Percentiles rank a stretch among this genome's conserved stretches.
Conservation (phyloP, 2,888 invertebrate genomes). For the Lapara coniferarum region DNA sequence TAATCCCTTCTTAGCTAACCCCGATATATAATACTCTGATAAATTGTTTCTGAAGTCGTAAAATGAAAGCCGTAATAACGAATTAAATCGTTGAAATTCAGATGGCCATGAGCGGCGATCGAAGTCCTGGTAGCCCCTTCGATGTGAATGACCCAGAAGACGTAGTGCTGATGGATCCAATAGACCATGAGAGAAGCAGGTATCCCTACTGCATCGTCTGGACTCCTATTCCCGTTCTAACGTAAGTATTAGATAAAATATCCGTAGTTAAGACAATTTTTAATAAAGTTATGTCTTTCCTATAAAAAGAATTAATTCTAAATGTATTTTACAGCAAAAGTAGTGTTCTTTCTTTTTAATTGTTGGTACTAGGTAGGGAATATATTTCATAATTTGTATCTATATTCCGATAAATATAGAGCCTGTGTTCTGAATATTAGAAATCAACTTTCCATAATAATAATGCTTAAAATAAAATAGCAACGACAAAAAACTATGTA, state of each 20-base stretch:
- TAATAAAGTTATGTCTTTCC: too few species aligned
- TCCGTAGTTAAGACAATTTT: neutral
- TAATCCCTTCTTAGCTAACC: too few species aligned
- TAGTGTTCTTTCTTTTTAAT: too few species aligned
- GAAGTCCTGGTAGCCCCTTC: conserved; percentile 61
- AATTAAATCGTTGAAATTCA: neutral
- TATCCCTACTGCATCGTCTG: conserved; percentile 97
- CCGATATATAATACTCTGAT: too few species aligned
- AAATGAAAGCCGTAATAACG: neutral
- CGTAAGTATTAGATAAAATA: conserved; percentile 81
- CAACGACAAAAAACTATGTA: too few species aligned
- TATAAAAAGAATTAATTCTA: too few species aligned
- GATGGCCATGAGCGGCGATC: conserved; percentile 61
- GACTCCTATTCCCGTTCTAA: conserved; percentile 97
- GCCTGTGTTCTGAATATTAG: neutral
- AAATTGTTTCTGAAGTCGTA: neutral
- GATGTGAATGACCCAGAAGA: conserved; percentile 64
- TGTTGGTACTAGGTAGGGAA: too few species aligned
- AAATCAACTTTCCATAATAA: neutral
- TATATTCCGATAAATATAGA: too few species aligned
- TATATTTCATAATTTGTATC: too few species aligned
- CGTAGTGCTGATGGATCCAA: conserved; percentile 73
- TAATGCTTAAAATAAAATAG: neutral
- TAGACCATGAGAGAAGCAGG: conserved; percentile 84
- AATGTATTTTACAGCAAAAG: too few species aligned